Conservation (phyloP, 53 echinoderm and acorn worm species). For the Patiria pectinifera region DNA sequence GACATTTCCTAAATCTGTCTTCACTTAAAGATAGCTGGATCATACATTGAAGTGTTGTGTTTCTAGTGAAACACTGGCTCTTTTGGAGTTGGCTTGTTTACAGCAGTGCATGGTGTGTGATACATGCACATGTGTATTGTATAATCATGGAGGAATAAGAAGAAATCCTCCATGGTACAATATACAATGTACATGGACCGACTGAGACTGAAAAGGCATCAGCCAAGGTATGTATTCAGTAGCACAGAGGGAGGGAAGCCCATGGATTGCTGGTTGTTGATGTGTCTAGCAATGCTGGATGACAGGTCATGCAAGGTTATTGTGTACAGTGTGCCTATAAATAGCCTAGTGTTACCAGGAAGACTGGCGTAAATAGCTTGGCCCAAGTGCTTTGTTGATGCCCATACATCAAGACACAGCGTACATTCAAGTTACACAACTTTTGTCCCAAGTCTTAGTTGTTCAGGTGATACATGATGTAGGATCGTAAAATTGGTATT, state of each 20-base stretch:
- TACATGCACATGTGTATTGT: background rate
- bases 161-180: too few relatives aligned
- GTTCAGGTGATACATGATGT: too few relatives aligned
- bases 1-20: too few relatives aligned
- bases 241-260: background rate
- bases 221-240: background rate
- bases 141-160: too few relatives aligned
- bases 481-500: too few relatives aligned
- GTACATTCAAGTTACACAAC: too few relatives aligned
- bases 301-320: conserved; percentile 3
- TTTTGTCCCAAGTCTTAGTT: too few relatives aligned
- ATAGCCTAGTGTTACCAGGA: background rate
- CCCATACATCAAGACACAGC: too few relatives aligned
- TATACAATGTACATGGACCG: too few relatives aligned
- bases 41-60: background rate
- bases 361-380: background rate
- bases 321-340: background rate
- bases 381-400: background rate
- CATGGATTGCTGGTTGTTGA: background rate
- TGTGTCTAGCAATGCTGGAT: background rate
- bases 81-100: too few relatives aligned
- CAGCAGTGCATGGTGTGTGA: too few relatives aligned
- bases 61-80: background rate
- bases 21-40: too few relatives aligned
- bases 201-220: background rate